A percentile compares a stretch with the other conserved stretches of the same genome.
Conservation (phyloP, 2,797 vertebrate genomes). For the Chelon labrosus region DNA sequence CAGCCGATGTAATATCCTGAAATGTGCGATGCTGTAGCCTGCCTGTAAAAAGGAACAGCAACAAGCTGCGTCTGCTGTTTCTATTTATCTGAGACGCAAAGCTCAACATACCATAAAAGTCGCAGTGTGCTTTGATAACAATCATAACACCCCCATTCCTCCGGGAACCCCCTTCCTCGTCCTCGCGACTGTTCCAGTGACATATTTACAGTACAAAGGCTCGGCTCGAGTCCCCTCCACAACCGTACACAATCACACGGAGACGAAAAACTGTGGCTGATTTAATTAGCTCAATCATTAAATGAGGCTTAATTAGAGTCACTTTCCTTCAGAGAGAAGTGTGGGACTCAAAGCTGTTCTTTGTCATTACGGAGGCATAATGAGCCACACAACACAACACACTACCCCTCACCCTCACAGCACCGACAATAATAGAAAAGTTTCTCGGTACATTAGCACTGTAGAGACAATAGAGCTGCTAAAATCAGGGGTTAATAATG, state of each 20-base stretch:
- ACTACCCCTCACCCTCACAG: slow-evolving; percentile 45
- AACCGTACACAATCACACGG: slow-evolving; percentile 64
- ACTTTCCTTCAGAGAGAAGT: slow-evolving; percentile 80
- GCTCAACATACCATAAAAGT: slow-evolving; percentile 32
- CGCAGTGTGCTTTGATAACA: slow-evolving; percentile 21
- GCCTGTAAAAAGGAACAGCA: slow-evolving; percentile 22
- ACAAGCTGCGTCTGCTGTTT: slow-evolving; percentile 39
- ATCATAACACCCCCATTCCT: slow-evolving; percentile 27
- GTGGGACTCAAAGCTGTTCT: slow-evolving; percentile 75
- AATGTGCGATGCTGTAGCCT: slow-evolving; percentile 7
- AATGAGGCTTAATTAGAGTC: slow-evolving; percentile 84
- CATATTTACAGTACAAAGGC: slow-evolving; percentile 81
- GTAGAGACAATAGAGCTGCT: slow-evolving; percentile 29
- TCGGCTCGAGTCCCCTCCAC: slow-evolving; percentile 67
- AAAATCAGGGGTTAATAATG: slow-evolving; percentile 47
- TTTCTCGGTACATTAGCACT: slow-evolving; percentile 50
- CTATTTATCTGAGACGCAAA: slow-evolving; percentile 44
- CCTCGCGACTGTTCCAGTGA: slow-evolving; percentile 57
- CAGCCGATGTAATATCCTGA: neutral
- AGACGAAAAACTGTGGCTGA: slow-evolving; percentile 74
- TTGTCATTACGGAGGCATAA: slow-evolving; percentile 82
- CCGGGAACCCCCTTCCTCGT: slow-evolving; percentile 38
- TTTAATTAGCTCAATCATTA: slow-evolving; percentile 85
- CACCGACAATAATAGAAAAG: slow-evolving; percentile 65
- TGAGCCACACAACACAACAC: slow-evolving; percentile 75